phyloP scores from a whole-genome alignment of 2,113 vertebrate genomes.

The Oplegnathus fasciatus region DNA sequence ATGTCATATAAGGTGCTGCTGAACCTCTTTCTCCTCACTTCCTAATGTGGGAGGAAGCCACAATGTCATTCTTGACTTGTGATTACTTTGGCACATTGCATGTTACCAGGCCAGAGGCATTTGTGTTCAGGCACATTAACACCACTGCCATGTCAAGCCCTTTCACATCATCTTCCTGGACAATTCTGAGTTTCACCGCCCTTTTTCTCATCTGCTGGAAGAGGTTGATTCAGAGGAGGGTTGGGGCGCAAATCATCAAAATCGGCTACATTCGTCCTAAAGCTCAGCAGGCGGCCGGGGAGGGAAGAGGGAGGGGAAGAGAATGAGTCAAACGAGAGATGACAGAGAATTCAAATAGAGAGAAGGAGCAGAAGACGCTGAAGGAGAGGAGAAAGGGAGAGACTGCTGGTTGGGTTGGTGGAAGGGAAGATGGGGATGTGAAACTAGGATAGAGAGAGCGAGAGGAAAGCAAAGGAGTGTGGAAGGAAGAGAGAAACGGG shows the following conservation, averaged over 20 bases:
- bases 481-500: slow-evolving; percentile 55
- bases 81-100: slow-evolving; percentile 66
- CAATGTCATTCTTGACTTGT: slow-evolving; percentile 59
- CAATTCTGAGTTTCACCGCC: slow-evolving; percentile 33
- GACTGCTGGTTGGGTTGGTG: slow-evolving; percentile 39
- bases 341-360: slow-evolving; percentile 66
- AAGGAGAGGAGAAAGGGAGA: slow-evolving; percentile 32
- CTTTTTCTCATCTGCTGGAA: slow-evolving; percentile 24
- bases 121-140: slow-evolving; percentile 59
- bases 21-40: slow-evolving; percentile 26
- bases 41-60: slow-evolving; percentile 44
- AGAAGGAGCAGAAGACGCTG: slow-evolving; percentile 30
- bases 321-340: slow-evolving; percentile 69
- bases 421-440: slow-evolving; percentile 49
- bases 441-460: slow-evolving; percentile 56
- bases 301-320: not conserved
- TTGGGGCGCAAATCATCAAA: slow-evolving; percentile 71
- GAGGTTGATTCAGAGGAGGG: slow-evolving; percentile 62
- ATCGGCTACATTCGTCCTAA: slow-evolving; percentile 65
- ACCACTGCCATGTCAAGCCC: slow-evolving; percentile 53
- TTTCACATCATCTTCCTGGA: slow-evolving; percentile 67
- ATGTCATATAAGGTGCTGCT: slow-evolving; percentile 35
- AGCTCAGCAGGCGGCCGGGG: slow-evolving; percentile 66
- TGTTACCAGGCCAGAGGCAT: slow-evolving; percentile 19
- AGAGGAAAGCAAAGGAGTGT: slow-evolving; percentile 51